Percentiles rank a stretch among this genome's conserved stretches.
Evolutionary conservation across 2,888 invertebrate species (phyloP).

Genomic region (Ypsolopha scabrella): DNA sequence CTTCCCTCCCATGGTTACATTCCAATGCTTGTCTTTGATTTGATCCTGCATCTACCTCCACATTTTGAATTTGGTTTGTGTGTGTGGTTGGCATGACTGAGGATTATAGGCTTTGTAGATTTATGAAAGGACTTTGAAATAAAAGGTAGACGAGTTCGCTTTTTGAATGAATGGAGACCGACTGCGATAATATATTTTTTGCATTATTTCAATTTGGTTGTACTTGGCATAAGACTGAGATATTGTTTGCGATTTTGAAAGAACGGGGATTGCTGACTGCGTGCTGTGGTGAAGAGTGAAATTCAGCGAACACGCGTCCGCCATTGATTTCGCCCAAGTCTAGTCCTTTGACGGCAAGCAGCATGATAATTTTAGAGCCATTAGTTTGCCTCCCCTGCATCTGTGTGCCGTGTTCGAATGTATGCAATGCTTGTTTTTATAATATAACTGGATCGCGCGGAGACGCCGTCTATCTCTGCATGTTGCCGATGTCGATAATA

Average conservation of each 20-base stretch:
- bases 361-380: conserved; percentile 50
- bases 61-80: conserved; percentile 25
- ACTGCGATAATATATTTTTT: conserved; percentile 13
- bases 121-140: no score
- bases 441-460: conserved; percentile 26
- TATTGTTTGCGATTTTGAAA: conserved; percentile 48
- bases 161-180: conserved; percentile 12
- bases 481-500: conserved; percentile 48
- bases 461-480: conserved; percentile 44
- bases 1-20: conserved; percentile 21
- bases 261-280: conserved; percentile 26
- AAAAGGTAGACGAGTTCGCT: no score
- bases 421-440: conserved; percentile 38
- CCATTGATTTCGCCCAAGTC: conserved; percentile 16
- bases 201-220: conserved; percentile 52
- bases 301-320: conserved; percentile 54
- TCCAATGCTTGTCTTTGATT: conserved; percentile 20
- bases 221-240: conserved; percentile 33
- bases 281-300: conserved; percentile 52
- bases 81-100: conserved; percentile 27
- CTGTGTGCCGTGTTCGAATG: conserved; percentile 48
- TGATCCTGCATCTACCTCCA: conserved; percentile 39
- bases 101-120: conserved; percentile 4
- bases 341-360: conserved; percentile 29
- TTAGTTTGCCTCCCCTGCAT: conserved; percentile 53